phyloP scores from a whole-genome alignment of 2,113 vertebrate genomes.

The Numenius arquata region DNA sequence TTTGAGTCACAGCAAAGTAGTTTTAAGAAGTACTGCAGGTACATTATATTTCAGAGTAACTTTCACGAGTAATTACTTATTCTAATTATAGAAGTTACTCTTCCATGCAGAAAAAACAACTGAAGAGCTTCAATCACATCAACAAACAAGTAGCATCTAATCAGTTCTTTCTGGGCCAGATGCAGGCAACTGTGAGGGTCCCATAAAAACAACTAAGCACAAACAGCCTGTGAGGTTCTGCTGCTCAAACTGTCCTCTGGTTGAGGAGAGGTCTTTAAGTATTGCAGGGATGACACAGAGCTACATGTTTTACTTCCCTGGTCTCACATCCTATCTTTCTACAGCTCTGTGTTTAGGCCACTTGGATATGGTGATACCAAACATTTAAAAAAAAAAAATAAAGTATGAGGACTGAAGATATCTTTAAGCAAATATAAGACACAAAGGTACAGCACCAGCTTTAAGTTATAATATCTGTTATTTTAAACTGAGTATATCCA shows the following conservation, averaged over 20 bases:
- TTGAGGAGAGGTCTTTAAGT: not conserved
- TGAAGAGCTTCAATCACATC: not conserved
- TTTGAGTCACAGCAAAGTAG: not conserved
- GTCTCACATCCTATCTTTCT: not conserved
- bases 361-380: not conserved
- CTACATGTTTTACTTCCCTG: not conserved
- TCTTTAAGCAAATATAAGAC: not conserved
- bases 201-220: not conserved
- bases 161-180: not conserved
- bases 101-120: not conserved
- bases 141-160: not conserved
- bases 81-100: not conserved
- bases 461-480: not conserved
- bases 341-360: not conserved
- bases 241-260: not conserved
- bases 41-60: not conserved
- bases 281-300: not conserved
- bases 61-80: not conserved
- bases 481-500: not conserved
- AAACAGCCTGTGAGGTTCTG: not conserved
- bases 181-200: accelerated
- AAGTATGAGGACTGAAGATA: not conserved
- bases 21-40: not conserved
- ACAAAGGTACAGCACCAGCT: not conserved
- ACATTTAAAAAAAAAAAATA: not conserved